Conservation (phyloP, 23 tunicate species). For the Clavelina lepadiformis region DNA sequence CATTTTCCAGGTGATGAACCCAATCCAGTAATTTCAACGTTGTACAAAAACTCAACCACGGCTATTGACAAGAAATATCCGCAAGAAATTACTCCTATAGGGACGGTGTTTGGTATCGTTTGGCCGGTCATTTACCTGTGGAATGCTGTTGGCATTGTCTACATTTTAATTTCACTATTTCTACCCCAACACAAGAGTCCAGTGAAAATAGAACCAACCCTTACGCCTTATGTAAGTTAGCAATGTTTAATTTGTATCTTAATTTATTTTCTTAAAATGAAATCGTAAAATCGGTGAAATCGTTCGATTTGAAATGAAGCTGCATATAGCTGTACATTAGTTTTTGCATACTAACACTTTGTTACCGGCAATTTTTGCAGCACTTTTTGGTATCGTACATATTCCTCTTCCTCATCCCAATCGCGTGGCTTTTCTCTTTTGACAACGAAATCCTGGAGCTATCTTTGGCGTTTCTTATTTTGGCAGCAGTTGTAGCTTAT, state of each 20-base stretch:
- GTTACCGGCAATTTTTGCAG: too few relatives aligned
- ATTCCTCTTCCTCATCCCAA: constrained; percentile 4
- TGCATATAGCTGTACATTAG: too few relatives aligned
- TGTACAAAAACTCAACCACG: too few relatives aligned
- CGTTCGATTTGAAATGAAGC: too few relatives aligned
- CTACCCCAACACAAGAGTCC: constrained; percentile 49
- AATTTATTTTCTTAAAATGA: too few relatives aligned
- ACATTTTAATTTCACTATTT: constrained; percentile 12
- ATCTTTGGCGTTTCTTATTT: constrained; percentile 5
- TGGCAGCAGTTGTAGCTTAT: constrained; percentile 1
- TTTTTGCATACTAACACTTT: too few relatives aligned
- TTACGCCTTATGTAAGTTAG: constrained; percentile 47
- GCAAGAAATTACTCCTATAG: constrained; percentile 10
- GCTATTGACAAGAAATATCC: constrained; percentile 16
- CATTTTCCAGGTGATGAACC: too few relatives aligned
- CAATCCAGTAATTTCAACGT: too few relatives aligned
- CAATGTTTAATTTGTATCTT: too few relatives aligned
- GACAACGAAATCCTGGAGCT: constrained; percentile 12
- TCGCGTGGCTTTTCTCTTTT: constrained; percentile 19
- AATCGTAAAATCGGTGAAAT: too few relatives aligned
- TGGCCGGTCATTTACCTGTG: constrained; percentile 17
- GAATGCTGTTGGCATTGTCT: constrained; percentile 17
- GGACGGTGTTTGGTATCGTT: constrained; percentile 1
- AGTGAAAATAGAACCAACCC: constrained; percentile 27
- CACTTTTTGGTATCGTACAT: not conserved